Evolutionary conservation across 2,797 vertebrate genomes (phyloP).

Genomic region (Tenualosa ilisha): DNA sequence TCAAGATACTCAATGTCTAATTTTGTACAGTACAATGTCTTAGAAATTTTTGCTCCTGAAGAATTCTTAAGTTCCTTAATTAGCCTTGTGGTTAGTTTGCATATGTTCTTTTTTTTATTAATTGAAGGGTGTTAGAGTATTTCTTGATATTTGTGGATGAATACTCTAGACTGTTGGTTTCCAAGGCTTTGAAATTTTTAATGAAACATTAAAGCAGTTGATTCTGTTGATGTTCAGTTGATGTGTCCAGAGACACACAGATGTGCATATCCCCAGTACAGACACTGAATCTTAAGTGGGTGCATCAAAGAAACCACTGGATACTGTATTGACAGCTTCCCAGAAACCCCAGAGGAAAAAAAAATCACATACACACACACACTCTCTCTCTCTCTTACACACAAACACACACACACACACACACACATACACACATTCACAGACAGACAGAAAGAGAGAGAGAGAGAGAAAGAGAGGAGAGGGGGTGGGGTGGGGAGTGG

Average conservation of each 20-base stretch:
- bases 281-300: conserved; percentile 17
- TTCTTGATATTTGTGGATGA: conserved; percentile 16
- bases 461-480: no score
- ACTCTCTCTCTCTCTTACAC: not conserved
- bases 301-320: not conserved
- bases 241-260: conserved; percentile 2
- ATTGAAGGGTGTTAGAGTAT: not conserved
- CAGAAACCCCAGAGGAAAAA: not conserved
- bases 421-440: not conserved
- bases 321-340: not conserved
- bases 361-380: not conserved
- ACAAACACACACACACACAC: conserved; percentile 2
- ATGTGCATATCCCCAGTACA: not conserved
- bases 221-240: conserved; percentile 20
- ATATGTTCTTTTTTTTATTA: not conserved
- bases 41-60: no score
- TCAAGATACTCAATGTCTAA: no score
- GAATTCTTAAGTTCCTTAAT: not conserved
- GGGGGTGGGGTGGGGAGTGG: no score
- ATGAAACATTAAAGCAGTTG: not conserved
- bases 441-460: no score
- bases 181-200: not conserved
- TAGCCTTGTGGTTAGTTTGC: not conserved
- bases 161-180: not conserved
- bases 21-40: no score